Conservation (phyloP, 2,888 invertebrate genomes). For the Dasysyrphus albostriatus region DNA sequence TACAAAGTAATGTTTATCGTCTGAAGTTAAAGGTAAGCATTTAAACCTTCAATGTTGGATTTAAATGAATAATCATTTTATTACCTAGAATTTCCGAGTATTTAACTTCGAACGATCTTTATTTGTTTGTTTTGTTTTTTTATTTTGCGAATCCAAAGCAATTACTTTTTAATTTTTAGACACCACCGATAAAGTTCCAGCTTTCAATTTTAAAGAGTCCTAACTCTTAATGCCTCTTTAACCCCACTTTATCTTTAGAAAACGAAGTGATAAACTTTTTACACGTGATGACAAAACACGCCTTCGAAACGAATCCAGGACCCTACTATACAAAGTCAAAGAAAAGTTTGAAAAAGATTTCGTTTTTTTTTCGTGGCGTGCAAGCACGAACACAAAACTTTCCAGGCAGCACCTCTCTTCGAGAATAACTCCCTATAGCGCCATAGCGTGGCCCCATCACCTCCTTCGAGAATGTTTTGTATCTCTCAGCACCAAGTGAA, state of each 20-base stretch:
- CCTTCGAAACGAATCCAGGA: slow-evolving; percentile 39
- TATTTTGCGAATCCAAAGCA: not conserved
- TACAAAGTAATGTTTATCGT: not conserved
- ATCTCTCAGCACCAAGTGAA: slow-evolving; percentile 59
- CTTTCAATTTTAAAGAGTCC: slow-evolving; percentile 23
- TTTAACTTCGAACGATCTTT: slow-evolving; percentile 3
- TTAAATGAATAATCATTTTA: slow-evolving; percentile 14
- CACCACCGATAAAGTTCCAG: not conserved
- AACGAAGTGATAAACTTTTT: slow-evolving; percentile 49
- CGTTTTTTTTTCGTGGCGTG: slow-evolving; percentile 32
- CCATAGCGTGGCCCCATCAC: not conserved
- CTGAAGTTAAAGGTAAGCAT: not conserved
- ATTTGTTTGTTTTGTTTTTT: not conserved
- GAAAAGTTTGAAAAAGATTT: slow-evolving; percentile 50
- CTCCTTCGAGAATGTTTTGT: slow-evolving; percentile 47
- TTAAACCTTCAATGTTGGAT: not conserved
- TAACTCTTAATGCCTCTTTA: slow-evolving; percentile 44
- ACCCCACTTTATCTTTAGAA: slow-evolving; percentile 35
- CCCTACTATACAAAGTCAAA: slow-evolving; percentile 37
- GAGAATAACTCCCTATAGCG: not conserved
- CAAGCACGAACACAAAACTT: slow-evolving; percentile 49
- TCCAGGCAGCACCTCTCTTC: slow-evolving; percentile 25
- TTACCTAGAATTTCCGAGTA: not conserved
- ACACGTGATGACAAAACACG: slow-evolving; percentile 60
- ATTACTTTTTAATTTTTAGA: slow-evolving; percentile 29